Evolutionary conservation across 2,797 vertebrate genomes (phyloP), one percentile per base, ranked within the genome.

Genomic region (Numenius phaeopus): DNA sequence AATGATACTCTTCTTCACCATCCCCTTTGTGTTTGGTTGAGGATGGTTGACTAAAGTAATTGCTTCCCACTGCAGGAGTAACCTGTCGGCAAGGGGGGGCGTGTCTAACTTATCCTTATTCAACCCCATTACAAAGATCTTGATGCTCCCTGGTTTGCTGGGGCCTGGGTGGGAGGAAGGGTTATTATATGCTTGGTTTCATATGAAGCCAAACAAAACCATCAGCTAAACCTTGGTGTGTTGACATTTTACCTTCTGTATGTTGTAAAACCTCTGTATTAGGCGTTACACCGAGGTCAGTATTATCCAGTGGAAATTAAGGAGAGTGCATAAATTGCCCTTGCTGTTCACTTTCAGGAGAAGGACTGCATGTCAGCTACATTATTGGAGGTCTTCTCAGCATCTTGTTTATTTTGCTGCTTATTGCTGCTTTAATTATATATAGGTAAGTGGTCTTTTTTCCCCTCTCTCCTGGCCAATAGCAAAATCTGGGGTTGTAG

Each of bases 321-420:
- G 29, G 30, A 62, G 8, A 76, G 20, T 84, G 57, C 50, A 73
- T 71, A 82, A 81, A 57, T 83, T 71, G 49, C 10, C 7, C 9
- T 92, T 94, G 26, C 26, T 90, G 6, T 92, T 96, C 62, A 47
- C 67, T 96, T 97, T 86, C 89, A 99, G 99, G 99, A 69, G 99
- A 99, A 98, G 99, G 99, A 64, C 99, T 99, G 83, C 99, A 99
- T 2, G 98, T 99, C 97, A 99, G 99, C 97, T 99, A 99, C 14
- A 98, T 99, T 96, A 99, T 99, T 26, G 99, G 99, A 65, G 99
- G 99, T 79, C 98, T 99, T 85, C 98, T 99, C 85, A 99, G 99
- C 67, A 97, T 99, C 87, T 97, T 99, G 94, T 99, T 99, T 37
- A 98, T 99, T 94, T 98, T 99, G 89, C 98, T 99, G 95, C 98